phyloP scores from a whole-genome alignment of 2,113 vertebrate genomes.

The Synodontis membranacea region DNA sequence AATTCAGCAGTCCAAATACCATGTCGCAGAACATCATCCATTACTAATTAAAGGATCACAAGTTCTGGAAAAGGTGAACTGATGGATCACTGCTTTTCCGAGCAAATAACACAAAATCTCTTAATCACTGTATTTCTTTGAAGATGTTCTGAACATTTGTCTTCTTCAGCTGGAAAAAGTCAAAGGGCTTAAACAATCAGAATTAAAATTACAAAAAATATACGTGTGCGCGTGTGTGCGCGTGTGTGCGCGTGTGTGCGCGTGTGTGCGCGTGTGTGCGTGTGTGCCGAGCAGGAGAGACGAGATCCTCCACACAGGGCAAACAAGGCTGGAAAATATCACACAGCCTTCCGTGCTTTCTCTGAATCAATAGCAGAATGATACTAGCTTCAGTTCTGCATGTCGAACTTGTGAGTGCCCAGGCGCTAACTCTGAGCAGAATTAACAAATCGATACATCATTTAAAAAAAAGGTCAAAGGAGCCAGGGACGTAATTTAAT shows the following conservation, averaged over 20 bases:
- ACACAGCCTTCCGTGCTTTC: constrained; percentile 31
- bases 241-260: neutral
- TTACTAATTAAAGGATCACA: too few relatives aligned
- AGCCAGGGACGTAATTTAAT: constrained; percentile 45
- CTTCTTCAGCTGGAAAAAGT: neutral
- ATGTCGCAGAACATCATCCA: neutral
- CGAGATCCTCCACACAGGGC: constrained; percentile 33
- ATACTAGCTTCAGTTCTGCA: constrained; percentile 34
- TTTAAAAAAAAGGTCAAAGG: constrained; percentile 58
- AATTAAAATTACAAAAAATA: constrained; percentile 19
- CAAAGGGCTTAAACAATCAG: constrained; percentile 7
- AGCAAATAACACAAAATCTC: neutral
- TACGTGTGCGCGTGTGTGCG: neutral
- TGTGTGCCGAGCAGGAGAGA: constrained; percentile 29
- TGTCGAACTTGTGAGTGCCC: constrained; percentile 4
- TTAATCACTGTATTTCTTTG: neutral
- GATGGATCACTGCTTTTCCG: neutral
- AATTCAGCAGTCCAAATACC: too few relatives aligned
- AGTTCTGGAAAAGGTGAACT: neutral
- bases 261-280: neutral
- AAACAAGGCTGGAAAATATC: constrained; percentile 51
- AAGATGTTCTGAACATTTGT: neutral
- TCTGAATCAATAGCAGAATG: constrained; percentile 48
- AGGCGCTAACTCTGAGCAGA: constrained; percentile 40
- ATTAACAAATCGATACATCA: constrained; percentile 59